A percentile compares a stretch with the other conserved stretches of the same genome.
Conservation (phyloP, 2,888 invertebrate species). For the Drosophila aldrichi region DNA sequence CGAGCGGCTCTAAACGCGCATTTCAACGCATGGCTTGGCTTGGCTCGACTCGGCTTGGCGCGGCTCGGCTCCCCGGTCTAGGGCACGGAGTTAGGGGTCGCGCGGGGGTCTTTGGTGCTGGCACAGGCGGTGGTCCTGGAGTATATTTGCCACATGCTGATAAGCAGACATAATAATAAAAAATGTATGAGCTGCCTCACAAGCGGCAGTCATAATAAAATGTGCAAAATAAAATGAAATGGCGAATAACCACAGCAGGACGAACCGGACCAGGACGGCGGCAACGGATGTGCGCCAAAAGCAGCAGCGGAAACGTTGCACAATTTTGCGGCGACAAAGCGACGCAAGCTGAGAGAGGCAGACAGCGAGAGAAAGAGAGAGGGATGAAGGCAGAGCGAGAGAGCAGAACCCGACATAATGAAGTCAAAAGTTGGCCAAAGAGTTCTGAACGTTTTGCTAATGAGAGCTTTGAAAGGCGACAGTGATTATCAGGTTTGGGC, state of each 20-base stretch:
- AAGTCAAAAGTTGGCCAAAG: conserved; percentile 77
- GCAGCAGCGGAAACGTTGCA: conserved; percentile 75
- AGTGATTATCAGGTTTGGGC: conserved; percentile 60
- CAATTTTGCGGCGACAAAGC: conserved; percentile 74
- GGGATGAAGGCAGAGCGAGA: not conserved
- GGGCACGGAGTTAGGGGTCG: not conserved
- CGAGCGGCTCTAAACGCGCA: conserved; percentile 77
- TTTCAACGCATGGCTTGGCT: conserved; percentile 72
- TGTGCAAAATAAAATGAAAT: conserved; percentile 79
- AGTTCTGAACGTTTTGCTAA: conserved; percentile 75
- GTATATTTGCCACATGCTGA: conserved; percentile 79
- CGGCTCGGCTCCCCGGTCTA: conserved; percentile 17
- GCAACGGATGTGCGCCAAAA: conserved; percentile 76
- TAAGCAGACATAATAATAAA: conserved; percentile 79
- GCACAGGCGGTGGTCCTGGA: conserved; percentile 58
- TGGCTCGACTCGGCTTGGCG: conserved; percentile 23
- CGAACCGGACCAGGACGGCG: conserved; percentile 54
- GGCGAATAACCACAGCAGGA: conserved; percentile 63
- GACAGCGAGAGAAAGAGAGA: not conserved
- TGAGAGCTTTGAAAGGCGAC: conserved; percentile 71
- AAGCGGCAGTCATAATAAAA: conserved; percentile 77
- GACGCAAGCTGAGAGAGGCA: conserved; percentile 9
- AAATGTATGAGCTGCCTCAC: conserved; percentile 72
- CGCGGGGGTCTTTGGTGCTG: conserved; percentile 20
- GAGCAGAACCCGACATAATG: conserved; percentile 69